Evolutionary conservation across 2,888 invertebrate genomes (phyloP).

Genomic region (Lasius fuliginosus): DNA sequence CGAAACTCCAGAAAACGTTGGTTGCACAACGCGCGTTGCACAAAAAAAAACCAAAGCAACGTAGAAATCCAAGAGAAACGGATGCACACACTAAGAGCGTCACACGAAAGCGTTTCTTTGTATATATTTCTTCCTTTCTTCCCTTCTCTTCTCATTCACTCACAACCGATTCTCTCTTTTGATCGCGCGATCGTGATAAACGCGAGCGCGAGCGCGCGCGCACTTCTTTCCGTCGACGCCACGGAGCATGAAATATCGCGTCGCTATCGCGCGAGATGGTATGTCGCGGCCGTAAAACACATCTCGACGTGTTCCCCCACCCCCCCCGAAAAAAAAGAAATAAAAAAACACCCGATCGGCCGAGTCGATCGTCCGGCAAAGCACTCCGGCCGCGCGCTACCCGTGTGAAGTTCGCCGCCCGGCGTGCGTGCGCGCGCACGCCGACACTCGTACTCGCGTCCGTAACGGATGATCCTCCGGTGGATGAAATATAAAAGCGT

Average conservation of each 20-base stretch:
- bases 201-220: conserved; percentile 16
- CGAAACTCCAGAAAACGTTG: conserved; percentile 24
- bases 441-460: not conserved
- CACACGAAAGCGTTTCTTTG: not conserved
- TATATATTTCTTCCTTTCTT: not conserved
- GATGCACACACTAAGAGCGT: conserved; percentile 35
- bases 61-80: not conserved
- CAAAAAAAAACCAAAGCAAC: not conserved
- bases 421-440: conserved; percentile 14
- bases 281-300: conserved; percentile 4
- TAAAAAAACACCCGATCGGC: not conserved
- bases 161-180: conserved; percentile 22
- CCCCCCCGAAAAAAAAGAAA: not conserved
- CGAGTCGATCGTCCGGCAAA: not conserved
- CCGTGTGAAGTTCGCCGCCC: conserved; percentile 8
- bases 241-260: conserved; percentile 75
- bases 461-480: conserved; percentile 24
- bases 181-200: conserved; percentile 25
- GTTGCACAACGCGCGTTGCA: conserved; percentile 8
- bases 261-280: conserved; percentile 69
- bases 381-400: not conserved
- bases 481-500: conserved; percentile 1
- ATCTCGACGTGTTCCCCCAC: conserved; percentile 20
- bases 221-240: conserved; percentile 48
- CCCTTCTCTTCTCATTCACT: conserved; percentile 9